Percentiles rank a stretch among this genome's conserved stretches.
phyloP scores from a whole-genome alignment of 2,113 vertebrate genomes.

The Dromiciops gliroides region DNA sequence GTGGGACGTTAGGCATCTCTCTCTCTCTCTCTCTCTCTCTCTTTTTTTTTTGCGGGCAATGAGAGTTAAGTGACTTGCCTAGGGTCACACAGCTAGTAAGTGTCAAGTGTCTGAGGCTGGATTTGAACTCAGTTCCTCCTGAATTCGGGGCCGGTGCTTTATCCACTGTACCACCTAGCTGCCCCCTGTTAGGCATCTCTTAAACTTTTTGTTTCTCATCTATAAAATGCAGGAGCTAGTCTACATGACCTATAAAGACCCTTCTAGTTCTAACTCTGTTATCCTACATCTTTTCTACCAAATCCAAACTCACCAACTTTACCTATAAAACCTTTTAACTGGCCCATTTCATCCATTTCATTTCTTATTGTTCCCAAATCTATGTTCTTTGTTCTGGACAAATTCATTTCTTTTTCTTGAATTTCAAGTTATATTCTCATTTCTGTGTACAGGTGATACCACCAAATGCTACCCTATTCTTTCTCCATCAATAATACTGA shows the following conservation, averaged over 20 bases:
- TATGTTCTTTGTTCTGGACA: neutral
- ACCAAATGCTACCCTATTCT: neutral
- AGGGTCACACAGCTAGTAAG: too few relatives aligned
- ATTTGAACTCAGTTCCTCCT: too few relatives aligned
- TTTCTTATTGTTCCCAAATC: neutral
- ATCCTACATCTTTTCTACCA: neutral
- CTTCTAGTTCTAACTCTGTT: neutral
- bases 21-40: too few relatives aligned
- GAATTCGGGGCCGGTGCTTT: too few relatives aligned
- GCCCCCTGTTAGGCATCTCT: too few relatives aligned
- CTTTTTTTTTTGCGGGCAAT: too few relatives aligned
- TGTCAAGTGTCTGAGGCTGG: too few relatives aligned
- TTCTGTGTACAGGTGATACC: neutral
- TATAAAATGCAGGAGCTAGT: neutral
- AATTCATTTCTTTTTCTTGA: neutral
- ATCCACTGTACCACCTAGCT: too few relatives aligned
- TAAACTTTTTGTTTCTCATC: neutral
- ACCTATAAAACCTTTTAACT: neutral
- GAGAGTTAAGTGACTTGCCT: too few relatives aligned
- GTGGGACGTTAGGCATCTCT: neutral
- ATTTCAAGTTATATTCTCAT: neutral
- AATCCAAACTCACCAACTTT: neutral
- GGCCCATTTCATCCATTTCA: neutral
- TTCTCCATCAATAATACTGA: neutral
- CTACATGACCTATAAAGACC: neutral